phyloP scores from a whole-genome alignment of 2,113 vertebrate genomes.

The Tragulus kanchil region DNA sequence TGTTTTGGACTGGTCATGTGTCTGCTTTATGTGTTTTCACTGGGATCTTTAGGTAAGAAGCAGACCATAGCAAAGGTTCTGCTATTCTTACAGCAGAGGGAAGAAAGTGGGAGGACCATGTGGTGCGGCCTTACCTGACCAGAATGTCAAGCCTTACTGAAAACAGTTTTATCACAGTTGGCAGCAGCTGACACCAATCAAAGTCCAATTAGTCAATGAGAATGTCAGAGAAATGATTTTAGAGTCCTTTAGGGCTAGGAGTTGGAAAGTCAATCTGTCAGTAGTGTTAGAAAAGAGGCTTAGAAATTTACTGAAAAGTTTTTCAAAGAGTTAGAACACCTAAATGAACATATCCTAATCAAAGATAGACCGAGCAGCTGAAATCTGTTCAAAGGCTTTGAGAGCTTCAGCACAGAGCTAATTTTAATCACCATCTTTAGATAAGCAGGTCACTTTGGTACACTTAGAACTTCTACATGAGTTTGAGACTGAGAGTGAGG shows the following conservation, averaged over 20 bases:
- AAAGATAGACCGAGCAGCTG: constrained; percentile 47
- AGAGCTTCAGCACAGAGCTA: constrained; percentile 9
- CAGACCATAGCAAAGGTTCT: background rate
- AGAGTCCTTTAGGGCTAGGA: constrained; percentile 58
- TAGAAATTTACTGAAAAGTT: constrained; percentile 63
- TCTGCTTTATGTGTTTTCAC: background rate
- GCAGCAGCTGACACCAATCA: constrained; percentile 82
- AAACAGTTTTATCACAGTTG: constrained; percentile 78
- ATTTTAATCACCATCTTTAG: constrained; percentile 68
- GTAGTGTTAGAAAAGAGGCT: constrained; percentile 59
- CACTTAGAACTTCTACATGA: constrained; percentile 44
- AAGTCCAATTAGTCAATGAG: constrained; percentile 79
- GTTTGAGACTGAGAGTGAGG: background rate
- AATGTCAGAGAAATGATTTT: constrained; percentile 78
- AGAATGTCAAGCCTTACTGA: constrained; percentile 64
- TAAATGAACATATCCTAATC: constrained; percentile 60
- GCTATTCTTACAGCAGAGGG: background rate
- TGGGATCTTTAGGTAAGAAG: background rate
- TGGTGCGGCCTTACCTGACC: no score
- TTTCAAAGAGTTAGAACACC: constrained; percentile 55
- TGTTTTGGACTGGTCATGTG: background rate
- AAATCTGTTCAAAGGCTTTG: constrained; percentile 60
- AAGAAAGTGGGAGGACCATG: background rate
- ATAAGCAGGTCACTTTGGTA: constrained; percentile 25
- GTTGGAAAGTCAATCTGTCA: constrained; percentile 62